A percentile compares a stretch with the other conserved stretches of the same genome.
Evolutionary conservation across 1,140 invertebrate genomes (phyloP).

Genomic region (Eufriesea mexicana): DNA sequence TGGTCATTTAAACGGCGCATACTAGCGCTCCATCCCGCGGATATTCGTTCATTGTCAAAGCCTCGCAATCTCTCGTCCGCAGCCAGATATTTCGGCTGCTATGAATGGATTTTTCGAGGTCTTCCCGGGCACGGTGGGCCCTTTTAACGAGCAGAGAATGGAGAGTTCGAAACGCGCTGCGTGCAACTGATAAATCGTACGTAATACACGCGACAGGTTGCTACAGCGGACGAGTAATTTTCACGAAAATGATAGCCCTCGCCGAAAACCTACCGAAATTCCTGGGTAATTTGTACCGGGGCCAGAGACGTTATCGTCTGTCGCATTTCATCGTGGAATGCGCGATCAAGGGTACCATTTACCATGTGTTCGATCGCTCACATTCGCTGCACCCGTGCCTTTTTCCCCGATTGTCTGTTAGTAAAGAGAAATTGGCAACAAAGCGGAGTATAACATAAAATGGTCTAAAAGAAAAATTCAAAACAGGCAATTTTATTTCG

Average conservation of each 20-base stretch:
- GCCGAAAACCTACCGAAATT: not conserved
- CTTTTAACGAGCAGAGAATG: constrained; percentile 20
- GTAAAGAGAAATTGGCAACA: too few species aligned
- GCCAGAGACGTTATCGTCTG: not conserved
- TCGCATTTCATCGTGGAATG: too few species aligned
- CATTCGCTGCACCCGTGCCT: too few species aligned
- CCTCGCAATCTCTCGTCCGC: constrained; percentile 42
- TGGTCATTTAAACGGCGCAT: constrained; percentile 42
- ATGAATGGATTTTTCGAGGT: constrained; percentile 58
- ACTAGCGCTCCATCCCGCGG: constrained; percentile 1
- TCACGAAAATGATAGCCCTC: not conserved
- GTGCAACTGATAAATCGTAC: constrained; percentile 33
- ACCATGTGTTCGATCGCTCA: too few species aligned
- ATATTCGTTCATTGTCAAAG: constrained; percentile 49
- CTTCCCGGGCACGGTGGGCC: constrained; percentile 12
- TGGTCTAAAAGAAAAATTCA: too few species aligned
- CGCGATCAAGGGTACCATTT: too few species aligned
- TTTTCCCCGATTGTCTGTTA: too few species aligned
- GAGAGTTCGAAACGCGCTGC: constrained; percentile 1
- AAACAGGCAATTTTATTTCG: too few species aligned
- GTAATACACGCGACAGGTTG: constrained; percentile 1
- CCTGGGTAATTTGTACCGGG: not conserved
- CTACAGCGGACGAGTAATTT: constrained; percentile 15
- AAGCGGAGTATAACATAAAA: too few species aligned
- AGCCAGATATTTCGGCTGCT: constrained; percentile 28